A percentile compares a stretch with the other conserved stretches of the same genome.
Conservation (phyloP, 2,113 vertebrate species). For the Scalopus aquaticus region DNA sequence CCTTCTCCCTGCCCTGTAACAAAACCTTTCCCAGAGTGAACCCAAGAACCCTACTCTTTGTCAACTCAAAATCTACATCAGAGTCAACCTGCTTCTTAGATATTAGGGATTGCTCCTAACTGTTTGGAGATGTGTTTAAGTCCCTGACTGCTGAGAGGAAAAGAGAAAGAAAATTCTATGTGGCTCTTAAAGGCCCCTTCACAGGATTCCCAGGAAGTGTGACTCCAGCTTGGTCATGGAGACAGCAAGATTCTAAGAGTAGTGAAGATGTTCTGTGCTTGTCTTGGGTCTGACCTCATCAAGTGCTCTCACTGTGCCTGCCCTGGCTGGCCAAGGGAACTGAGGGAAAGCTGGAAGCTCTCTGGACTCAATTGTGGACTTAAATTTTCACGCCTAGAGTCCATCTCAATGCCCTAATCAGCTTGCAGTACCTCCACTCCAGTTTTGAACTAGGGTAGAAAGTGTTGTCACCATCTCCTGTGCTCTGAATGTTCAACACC, state of each 20-base stretch:
- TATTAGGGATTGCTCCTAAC: background rate
- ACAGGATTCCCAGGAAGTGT: background rate
- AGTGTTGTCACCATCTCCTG: background rate
- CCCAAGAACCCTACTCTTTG: too few relatives aligned
- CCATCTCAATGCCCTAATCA: background rate
- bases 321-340: rapidly evolving
- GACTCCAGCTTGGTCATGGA: background rate
- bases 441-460: background rate
- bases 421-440: background rate
- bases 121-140: background rate
- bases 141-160: background rate
- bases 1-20: too few relatives aligned
- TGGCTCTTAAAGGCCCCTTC: background rate
- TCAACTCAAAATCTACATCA: too few relatives aligned
- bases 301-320: background rate
- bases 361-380: background rate
- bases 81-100: background rate
- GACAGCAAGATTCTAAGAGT: background rate
- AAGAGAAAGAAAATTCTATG: background rate
- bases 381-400: background rate
- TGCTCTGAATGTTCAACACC: too few relatives aligned
- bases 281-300: background rate
- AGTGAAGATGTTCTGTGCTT: background rate
- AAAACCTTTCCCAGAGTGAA: too few relatives aligned
- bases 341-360: background rate